Conservation (phyloP, 92 coral and sea anemone genomes). For the Porites lobata region DNA sequence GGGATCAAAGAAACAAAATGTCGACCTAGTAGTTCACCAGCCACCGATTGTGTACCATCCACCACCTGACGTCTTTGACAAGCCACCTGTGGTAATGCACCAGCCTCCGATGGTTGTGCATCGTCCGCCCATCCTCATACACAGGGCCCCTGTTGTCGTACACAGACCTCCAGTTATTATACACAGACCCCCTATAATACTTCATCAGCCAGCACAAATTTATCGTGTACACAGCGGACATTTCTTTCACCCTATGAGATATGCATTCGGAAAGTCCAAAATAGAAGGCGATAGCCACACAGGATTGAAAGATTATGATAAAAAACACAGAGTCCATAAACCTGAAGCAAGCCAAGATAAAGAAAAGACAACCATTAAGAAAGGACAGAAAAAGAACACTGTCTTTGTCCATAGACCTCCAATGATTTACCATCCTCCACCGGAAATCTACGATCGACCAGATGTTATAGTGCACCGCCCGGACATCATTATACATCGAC, state of each 20-base stretch:
- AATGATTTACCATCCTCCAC: conserved; percentile 97
- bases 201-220: conserved; percentile 69
- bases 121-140: conserved; percentile 82
- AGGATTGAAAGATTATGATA: neutral
- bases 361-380: conserved; percentile 23
- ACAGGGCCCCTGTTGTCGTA: conserved; percentile 81
- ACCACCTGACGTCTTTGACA: conserved; percentile 77
- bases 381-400: conserved; percentile 84
- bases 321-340: neutral
- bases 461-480: conserved; percentile 93
- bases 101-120: conserved; percentile 78
- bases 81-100: conserved; percentile 82
- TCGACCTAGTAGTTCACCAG: conserved; percentile 70
- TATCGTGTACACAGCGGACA: conserved; percentile 53
- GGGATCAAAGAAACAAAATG: conserved; percentile 61
- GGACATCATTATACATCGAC: conserved; percentile 88
- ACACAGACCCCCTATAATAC: conserved; percentile 80
- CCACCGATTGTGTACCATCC: conserved; percentile 84
- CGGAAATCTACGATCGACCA: conserved; percentile 98
- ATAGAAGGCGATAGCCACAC: conserved; percentile 32
- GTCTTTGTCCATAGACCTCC: conserved; percentile 93
- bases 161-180: conserved; percentile 83
- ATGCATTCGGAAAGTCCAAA: conserved; percentile 63
- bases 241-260: conserved; percentile 35
- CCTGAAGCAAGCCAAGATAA: neutral